Conservation (phyloP, 37 sponge, comb jelly and placozoan genomes). For the Spongilla lacustris region DNA sequence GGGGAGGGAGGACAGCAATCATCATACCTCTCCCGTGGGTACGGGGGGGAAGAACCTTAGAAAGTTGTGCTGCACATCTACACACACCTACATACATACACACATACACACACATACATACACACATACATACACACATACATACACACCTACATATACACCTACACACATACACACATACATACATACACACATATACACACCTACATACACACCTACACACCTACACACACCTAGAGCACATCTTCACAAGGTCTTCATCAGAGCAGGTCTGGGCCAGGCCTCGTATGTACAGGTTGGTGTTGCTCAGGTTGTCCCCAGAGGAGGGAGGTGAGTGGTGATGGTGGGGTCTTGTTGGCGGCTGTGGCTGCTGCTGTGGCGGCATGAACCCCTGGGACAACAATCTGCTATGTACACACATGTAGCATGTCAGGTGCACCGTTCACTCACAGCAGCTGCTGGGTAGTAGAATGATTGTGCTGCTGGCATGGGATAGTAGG, state of each 20-base stretch:
- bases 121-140: no score
- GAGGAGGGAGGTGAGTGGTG: background rate
- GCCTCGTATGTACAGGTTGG: slow-evolving; percentile 96
- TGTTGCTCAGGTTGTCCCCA: slow-evolving; percentile 70
- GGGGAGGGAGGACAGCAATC: no score
- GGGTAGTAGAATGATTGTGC: no score
- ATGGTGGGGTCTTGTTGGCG: background rate
- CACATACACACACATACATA: no score
- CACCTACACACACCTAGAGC: slow-evolving; percentile 68
- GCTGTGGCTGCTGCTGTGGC: slow-evolving; percentile 1
- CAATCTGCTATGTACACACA: background rate
- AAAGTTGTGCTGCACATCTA: no score
- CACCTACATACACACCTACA: background rate
- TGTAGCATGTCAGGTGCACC: no score
- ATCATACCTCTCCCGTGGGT: no score
- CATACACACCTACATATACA: no score
- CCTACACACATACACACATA: background rate
- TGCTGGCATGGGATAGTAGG: no score
- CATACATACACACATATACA: background rate
- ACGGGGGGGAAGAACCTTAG: no score
- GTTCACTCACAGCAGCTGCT: no score
- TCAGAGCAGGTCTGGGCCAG: slow-evolving; percentile 83
- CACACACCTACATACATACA: no score
- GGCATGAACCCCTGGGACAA: background rate
- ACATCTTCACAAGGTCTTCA: slow-evolving; percentile 85